These are phyloP conservation scores for Cyanoliseus patagonus DNA, from an alignment of 2,113 vertebrate genomes.

Conservation along the genomic window DNA sequence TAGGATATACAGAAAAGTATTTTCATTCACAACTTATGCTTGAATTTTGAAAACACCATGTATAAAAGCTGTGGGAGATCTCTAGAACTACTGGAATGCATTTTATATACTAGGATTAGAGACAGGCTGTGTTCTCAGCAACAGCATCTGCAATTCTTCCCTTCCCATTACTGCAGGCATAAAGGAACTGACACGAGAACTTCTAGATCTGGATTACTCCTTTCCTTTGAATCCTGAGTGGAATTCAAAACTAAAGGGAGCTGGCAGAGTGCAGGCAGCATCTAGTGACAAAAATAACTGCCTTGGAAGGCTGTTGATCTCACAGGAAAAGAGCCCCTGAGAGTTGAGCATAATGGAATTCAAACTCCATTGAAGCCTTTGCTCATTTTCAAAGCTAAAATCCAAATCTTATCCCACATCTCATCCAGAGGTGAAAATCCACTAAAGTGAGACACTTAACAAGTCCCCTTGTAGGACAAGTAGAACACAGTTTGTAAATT, in stretches of 20 bases:
- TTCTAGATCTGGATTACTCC: neutral
- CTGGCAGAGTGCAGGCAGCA: neutral
- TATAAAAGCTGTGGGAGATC: neutral
- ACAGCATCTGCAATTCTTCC: neutral
- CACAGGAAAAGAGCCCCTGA: neutral
- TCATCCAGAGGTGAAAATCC: neutral
- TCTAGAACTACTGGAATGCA: neutral
- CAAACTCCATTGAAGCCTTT: neutral
- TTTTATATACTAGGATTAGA: neutral
- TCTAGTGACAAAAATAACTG: neutral
- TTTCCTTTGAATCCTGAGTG: neutral
- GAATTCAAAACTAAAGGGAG: neutral
- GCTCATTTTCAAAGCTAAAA: neutral
- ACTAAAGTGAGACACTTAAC: fast-evolving
- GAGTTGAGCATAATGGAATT: neutral
- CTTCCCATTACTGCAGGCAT: neutral
- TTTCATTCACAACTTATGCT: neutral
- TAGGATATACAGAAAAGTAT: neutral
- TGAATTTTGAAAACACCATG: neutral
- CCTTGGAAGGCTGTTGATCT: neutral
- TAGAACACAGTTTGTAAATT: neutral
- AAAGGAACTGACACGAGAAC: neutral
- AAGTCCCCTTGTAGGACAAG: neutral
- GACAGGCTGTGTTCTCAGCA: neutral
- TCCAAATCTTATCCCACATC: neutral